phyloP scores from a whole-genome alignment of 2,888 invertebrate genomes.

The Agrilus mali region DNA sequence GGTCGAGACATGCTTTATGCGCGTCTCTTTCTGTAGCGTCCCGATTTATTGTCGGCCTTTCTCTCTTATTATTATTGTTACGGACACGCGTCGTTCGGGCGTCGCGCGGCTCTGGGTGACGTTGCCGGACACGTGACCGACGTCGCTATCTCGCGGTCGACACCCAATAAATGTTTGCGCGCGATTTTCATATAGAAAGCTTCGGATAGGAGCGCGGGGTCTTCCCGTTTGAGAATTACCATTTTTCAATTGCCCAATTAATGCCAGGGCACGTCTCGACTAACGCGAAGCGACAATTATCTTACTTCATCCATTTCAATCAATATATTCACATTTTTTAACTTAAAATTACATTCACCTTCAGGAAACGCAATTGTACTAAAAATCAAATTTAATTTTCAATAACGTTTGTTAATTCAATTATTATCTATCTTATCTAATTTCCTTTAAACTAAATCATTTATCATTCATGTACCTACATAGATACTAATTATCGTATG shows the following conservation, averaged over 20 bases:
- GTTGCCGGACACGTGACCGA: slow-evolving; percentile 25
- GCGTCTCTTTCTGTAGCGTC: slow-evolving; percentile 36
- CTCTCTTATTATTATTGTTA: slow-evolving; percentile 22
- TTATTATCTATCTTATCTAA: no score
- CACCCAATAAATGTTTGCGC: slow-evolving; percentile 33
- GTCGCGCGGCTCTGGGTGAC: slow-evolving; percentile 22
- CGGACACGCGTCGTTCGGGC: slow-evolving; percentile 30
- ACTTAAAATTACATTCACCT: no score
- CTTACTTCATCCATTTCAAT: no score
- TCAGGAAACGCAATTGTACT: no score
- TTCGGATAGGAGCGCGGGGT: not conserved
- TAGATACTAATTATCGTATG: no score
- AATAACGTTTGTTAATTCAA: no score
- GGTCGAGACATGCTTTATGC: slow-evolving; percentile 35
- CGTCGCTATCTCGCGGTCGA: slow-evolving; percentile 25
- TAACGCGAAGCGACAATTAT: not conserved
- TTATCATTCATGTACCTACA: no score
- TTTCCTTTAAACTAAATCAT: no score
- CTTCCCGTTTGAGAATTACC: not conserved
- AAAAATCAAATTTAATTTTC: no score
- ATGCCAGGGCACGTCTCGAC: not conserved
- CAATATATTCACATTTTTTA: no score
- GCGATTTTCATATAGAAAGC: slow-evolving; percentile 17
- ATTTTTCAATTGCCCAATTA: slow-evolving; percentile 1
- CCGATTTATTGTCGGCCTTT: slow-evolving; percentile 35